Percentiles rank a stretch among this genome's conserved stretches.
Conservation (phyloP, 2,797 vertebrate genomes). For the Craterocephalus amniculus region DNA sequence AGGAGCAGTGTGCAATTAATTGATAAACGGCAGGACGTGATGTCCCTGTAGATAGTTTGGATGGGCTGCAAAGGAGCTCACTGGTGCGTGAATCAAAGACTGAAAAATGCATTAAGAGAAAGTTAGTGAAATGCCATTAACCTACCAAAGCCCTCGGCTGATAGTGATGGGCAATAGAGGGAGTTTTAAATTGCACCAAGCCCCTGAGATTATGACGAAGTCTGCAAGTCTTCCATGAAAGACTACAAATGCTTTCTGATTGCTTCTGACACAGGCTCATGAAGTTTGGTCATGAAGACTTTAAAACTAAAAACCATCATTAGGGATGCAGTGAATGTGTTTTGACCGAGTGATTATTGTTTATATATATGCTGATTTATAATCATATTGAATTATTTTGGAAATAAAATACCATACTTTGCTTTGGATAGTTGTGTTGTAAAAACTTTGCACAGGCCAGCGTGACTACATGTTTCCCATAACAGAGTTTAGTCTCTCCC, state of each 20-base stretch:
- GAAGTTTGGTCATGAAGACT: constrained; percentile 67
- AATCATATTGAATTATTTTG: constrained; percentile 69
- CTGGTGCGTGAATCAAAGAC: constrained; percentile 77
- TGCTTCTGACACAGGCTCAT: constrained; percentile 72
- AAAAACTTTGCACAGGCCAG: constrained; percentile 60
- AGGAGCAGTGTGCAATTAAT: constrained; percentile 81
- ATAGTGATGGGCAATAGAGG: constrained; percentile 74
- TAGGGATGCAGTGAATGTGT: constrained; percentile 72
- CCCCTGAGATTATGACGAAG: constrained; percentile 76
- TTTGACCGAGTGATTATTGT: constrained; percentile 75
- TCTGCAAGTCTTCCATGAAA: constrained; percentile 72
- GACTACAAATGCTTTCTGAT: constrained; percentile 71
- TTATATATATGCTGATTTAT: constrained; percentile 72
- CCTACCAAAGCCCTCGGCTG: constrained; percentile 79
- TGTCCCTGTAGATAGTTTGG: constrained; percentile 75
- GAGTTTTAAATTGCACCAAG: constrained; percentile 79
- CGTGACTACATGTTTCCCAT: constrained; percentile 70
- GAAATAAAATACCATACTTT: constrained; percentile 52
- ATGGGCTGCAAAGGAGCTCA: constrained; percentile 72
- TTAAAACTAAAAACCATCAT: constrained; percentile 74
- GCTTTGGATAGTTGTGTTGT: constrained; percentile 60
- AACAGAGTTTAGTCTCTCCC: constrained; percentile 58
- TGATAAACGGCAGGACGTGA: constrained; percentile 80
- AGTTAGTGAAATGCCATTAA: constrained; percentile 83
- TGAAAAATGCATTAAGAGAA: constrained; percentile 78